Evolutionary conservation across 2,113 vertebrate genomes (phyloP).

Genomic region (Xenopus borealis): DNA sequence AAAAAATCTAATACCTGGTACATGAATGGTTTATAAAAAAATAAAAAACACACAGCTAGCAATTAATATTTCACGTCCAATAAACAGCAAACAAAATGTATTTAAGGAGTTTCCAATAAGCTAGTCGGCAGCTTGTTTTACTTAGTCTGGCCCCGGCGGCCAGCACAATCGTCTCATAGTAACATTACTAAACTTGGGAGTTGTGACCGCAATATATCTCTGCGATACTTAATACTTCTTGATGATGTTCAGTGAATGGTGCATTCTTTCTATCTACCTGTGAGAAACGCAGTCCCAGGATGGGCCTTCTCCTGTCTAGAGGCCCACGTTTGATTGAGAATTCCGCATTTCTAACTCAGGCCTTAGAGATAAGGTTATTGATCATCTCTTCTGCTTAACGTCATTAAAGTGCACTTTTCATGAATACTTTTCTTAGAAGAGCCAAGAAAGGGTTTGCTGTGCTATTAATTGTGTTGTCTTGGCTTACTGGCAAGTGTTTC

Average conservation of each 20-base stretch:
- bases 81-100: background rate
- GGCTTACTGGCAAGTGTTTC: background rate
- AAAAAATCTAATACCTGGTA: background rate
- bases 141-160: background rate
- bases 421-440: background rate
- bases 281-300: slow-evolving; percentile 2
- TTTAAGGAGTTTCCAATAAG: background rate
- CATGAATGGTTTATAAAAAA: background rate
- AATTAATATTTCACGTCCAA: too few species aligned
- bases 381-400: background rate
- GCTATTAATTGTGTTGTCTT: slow-evolving; percentile 2
- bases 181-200: background rate
- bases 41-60: background rate
- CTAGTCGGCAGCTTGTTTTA: background rate
- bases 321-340: slow-evolving; percentile 7
- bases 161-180: background rate
- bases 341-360: background rate
- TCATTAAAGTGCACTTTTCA: slow-evolving; percentile 4
- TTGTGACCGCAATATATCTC: background rate
- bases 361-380: background rate
- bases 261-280: slow-evolving; percentile 1
- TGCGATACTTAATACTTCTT: background rate
- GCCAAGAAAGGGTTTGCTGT: background rate
- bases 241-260: background rate
- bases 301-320: background rate